Conservation (phyloP, 2,888 invertebrate species). For the Zele albiditarsus region DNA sequence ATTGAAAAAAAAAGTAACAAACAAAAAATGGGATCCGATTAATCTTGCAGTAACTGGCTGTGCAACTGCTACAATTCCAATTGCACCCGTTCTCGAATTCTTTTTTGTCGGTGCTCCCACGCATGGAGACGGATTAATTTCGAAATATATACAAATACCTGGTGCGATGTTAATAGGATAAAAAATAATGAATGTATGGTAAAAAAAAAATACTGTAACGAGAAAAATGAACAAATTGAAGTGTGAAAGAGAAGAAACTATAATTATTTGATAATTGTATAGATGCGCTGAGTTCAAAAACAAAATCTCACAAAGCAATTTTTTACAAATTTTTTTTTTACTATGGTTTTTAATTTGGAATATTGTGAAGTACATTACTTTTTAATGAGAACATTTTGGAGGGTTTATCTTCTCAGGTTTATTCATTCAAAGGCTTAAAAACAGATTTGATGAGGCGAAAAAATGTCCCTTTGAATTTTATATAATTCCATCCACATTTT, state of each 20-base stretch:
- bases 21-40: constrained; percentile 43
- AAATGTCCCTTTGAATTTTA: too few species aligned
- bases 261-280: background rate
- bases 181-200: background rate
- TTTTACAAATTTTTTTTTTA: too few species aligned
- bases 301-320: too few species aligned
- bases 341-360: too few species aligned
- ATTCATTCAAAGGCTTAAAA: too few species aligned
- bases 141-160: constrained; percentile 15
- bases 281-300: too few species aligned
- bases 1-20: background rate
- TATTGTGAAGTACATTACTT: too few species aligned
- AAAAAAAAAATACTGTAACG: background rate
- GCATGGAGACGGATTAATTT: constrained; percentile 28
- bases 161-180: constrained; percentile 2
- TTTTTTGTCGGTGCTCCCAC: constrained; percentile 5
- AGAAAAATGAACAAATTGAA: background rate
- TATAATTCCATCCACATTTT: too few species aligned
- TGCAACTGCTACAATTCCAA: constrained; percentile 38
- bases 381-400: too few species aligned
- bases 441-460: too few species aligned
- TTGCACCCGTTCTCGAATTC: constrained; percentile 20
- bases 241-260: background rate
- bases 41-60: constrained; percentile 40
- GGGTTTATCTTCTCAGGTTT: too few species aligned